Conservation (phyloP, 2,113 vertebrate genomes). For the Dipodomys merriami region DNA sequence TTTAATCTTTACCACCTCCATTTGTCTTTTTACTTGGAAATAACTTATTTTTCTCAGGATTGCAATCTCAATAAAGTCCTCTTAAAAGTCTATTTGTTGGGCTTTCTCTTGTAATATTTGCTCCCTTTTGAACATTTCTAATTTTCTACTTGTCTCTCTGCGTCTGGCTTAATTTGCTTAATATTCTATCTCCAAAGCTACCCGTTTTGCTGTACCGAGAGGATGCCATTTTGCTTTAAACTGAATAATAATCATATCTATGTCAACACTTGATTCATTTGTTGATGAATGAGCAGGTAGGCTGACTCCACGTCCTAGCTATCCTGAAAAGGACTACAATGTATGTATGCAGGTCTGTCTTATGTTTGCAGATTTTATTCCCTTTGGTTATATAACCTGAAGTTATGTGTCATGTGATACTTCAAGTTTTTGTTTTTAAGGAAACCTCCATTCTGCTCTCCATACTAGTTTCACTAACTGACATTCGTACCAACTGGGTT, state of each 20-base stretch:
- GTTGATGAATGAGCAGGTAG: background rate
- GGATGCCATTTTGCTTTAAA: background rate
- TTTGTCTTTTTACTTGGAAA: constrained; percentile 55
- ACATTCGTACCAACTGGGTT: background rate
- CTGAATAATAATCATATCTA: background rate
- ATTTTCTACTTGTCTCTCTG: background rate
- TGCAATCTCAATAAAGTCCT: background rate
- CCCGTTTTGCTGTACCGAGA: background rate
- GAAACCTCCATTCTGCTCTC: background rate
- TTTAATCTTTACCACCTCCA: background rate
- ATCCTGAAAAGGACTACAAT: background rate
- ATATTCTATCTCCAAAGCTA: background rate
- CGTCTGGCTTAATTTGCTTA: background rate
- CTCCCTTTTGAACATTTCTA: background rate
- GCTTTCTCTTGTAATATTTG: constrained; percentile 6
- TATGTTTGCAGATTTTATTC: background rate
- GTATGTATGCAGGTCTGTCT: background rate
- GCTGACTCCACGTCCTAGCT: background rate
- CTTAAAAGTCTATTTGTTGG: background rate
- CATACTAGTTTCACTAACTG: background rate
- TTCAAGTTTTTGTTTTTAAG: background rate
- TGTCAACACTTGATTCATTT: background rate
- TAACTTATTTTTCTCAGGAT: constrained; percentile 1
- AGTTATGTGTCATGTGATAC: background rate
- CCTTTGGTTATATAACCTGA: background rate